These are phyloP conservation scores for Endotricha flammealis DNA, from an alignment of 2,888 invertebrate species.

Conservation along the genomic window DNA sequence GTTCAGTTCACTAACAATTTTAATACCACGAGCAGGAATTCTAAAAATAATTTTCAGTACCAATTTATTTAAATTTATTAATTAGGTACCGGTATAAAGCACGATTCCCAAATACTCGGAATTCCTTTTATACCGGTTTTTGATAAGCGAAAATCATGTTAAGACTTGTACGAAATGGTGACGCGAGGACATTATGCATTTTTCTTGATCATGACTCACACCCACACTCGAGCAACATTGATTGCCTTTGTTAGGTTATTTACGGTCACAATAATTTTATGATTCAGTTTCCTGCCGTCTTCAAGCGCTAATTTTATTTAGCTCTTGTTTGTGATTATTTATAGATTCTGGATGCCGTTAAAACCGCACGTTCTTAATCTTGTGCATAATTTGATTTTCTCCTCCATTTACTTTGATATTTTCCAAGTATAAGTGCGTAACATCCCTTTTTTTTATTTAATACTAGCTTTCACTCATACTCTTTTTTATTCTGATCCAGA, in stretches of 20 bases:
- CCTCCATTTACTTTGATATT: not conserved
- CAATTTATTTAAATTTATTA: no score
- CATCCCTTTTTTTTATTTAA: no score
- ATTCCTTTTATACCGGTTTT: conserved; percentile 6
- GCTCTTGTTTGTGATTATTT: conserved; percentile 4
- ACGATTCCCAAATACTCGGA: conserved; percentile 1
- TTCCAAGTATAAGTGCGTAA: no score
- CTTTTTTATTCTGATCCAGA: no score
- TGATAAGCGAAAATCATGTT: conserved; percentile 5
- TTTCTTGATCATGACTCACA: conserved; percentile 36
- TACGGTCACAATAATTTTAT: conserved; percentile 28
- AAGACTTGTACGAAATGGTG: conserved; percentile 10
- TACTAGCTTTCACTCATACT: no score
- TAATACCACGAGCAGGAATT: no score
- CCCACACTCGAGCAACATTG: conserved; percentile 36
- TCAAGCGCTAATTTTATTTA: conserved; percentile 22
- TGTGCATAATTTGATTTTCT: not conserved
- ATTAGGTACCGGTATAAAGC: no score
- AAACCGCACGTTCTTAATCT: not conserved
- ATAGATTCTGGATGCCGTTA: conserved; percentile 1
- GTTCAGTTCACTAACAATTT: no score
- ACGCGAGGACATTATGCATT: conserved; percentile 16
- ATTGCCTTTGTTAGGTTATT: conserved; percentile 37
- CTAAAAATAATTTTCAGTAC: no score
- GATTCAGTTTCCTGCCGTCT: conserved; percentile 47